Percentiles rank a stretch among this genome's conserved stretches.
phyloP scores from a whole-genome alignment of 2,113 vertebrate species.

The Epinephelus moara region DNA sequence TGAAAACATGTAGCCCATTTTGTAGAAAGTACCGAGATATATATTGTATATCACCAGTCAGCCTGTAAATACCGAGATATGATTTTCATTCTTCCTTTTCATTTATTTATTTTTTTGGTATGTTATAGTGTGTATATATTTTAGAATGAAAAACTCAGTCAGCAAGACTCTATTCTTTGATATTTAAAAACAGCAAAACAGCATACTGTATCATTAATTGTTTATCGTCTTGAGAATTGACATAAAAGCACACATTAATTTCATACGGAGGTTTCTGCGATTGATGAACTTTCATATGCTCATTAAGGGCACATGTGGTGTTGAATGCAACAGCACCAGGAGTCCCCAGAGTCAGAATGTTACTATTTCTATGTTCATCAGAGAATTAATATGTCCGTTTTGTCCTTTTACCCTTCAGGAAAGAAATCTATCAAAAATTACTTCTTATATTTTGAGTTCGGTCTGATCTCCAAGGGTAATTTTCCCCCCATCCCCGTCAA shows the following conservation, averaged over 20 bases:
- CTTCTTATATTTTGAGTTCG: constrained; percentile 13
- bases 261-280: not conserved
- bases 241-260: not conserved
- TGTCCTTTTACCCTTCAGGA: not conserved
- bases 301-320: not conserved
- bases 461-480: constrained; percentile 10
- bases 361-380: not conserved
- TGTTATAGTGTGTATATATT: not conserved
- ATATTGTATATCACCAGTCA: too few relatives aligned
- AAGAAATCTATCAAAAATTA: not conserved
- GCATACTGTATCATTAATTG: not conserved
- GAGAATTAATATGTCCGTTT: not conserved
- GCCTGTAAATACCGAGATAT: too few relatives aligned
- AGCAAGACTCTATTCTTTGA: not conserved
- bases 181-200: not conserved
- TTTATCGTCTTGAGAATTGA: not conserved
- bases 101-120: too few relatives aligned
- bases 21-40: too few relatives aligned
- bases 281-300: not conserved
- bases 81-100: too few relatives aligned
- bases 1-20: too few relatives aligned
- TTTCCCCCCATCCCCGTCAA: not conserved
- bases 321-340: too few relatives aligned
- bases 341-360: not conserved
- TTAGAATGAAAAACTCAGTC: not conserved